Evolutionary conservation across 2,113 vertebrate genomes (phyloP).

Genomic region (Osmerus eperlanus): DNA sequence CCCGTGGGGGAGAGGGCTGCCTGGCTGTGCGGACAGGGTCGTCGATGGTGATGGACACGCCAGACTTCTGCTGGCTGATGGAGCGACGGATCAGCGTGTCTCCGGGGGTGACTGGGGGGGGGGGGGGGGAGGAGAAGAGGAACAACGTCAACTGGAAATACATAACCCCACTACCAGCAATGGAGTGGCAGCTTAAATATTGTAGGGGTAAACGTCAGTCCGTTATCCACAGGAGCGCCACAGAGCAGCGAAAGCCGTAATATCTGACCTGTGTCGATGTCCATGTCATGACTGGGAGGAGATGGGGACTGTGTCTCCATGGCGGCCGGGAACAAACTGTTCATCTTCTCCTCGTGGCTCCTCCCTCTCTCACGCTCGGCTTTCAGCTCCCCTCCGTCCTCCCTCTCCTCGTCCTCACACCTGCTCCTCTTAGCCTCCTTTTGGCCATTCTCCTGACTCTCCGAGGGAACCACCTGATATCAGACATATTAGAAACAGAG

Average conservation of each 20-base stretch:
- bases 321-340: slow-evolving; percentile 55
- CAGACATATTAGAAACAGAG: not conserved
- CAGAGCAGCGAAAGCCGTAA: not conserved
- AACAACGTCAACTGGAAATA: not conserved
- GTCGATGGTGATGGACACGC: slow-evolving; percentile 87
- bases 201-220: no score
- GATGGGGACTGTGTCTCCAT: slow-evolving; percentile 71
- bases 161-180: not conserved
- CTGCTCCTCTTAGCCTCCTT: slow-evolving; percentile 74
- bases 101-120: slow-evolving; percentile 71
- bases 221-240: not conserved
- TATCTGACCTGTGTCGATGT: slow-evolving; percentile 78
- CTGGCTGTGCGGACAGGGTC: slow-evolving; percentile 83
- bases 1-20: slow-evolving; percentile 82
- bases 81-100: slow-evolving; percentile 84
- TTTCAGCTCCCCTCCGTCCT: slow-evolving; percentile 36
- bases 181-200: not conserved
- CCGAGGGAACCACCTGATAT: slow-evolving; percentile 75
- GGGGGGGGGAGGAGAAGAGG: not conserved
- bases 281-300: slow-evolving; percentile 71
- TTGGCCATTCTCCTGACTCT: slow-evolving; percentile 83
- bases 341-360: slow-evolving; percentile 56
- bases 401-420: slow-evolving; percentile 62
- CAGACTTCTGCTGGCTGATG: slow-evolving; percentile 86
- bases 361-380: slow-evolving; percentile 51